Conservation (phyloP, 64 coral and sea anemone species). For the Astreopora myriophthalma region DNA sequence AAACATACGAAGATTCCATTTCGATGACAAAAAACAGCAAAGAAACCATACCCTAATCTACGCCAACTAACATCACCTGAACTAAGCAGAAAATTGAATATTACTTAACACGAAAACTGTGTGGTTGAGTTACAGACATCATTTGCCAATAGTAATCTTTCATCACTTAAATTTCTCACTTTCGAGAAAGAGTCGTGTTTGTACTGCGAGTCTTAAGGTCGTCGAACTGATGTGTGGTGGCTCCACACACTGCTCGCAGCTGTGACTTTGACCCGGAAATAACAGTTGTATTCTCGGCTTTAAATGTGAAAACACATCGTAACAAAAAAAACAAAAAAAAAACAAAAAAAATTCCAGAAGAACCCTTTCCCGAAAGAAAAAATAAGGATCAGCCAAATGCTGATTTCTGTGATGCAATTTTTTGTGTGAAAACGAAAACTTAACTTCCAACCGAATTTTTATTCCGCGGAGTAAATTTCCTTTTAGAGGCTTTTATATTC, state of each 20-base stretch:
- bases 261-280: neutral
- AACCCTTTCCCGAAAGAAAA: neutral
- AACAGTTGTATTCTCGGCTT: neutral
- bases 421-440: neutral
- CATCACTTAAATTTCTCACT: constrained; percentile 26
- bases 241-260: neutral
- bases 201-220: neutral
- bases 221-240: neutral
- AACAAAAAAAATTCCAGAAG: too few relatives aligned
- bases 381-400: neutral
- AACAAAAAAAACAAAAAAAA: too few relatives aligned
- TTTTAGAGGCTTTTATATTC: neutral
- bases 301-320: neutral
- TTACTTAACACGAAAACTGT: neutral
- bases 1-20: neutral
- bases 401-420: neutral
- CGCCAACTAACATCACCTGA: too few relatives aligned
- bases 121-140: neutral
- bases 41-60: too few relatives aligned
- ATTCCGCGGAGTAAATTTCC: neutral
- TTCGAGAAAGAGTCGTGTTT: neutral
- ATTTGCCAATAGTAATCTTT: constrained; percentile 6
- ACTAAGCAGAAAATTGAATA: neutral
- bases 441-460: too few relatives aligned
- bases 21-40: neutral